Evolutionary conservation across 2,797 vertebrate genomes (phyloP).

Genomic region (Eulemur mongoz): DNA sequence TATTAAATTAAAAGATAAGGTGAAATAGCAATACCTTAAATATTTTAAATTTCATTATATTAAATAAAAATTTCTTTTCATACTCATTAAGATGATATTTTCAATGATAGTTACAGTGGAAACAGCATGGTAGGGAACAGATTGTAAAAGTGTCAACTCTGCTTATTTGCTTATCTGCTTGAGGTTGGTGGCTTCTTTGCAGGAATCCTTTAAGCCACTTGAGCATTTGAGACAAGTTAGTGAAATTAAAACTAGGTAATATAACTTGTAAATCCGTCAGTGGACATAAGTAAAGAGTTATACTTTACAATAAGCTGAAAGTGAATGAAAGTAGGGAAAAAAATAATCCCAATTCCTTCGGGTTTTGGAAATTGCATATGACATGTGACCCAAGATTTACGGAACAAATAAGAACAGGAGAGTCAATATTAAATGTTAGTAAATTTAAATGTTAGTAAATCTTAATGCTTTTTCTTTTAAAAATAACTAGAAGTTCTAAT

Average conservation of each 20-base stretch:
- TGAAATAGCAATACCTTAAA: not conserved
- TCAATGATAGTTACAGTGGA: not conserved
- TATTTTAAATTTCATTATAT: not conserved
- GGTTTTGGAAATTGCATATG: not conserved
- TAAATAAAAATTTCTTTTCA: not conserved
- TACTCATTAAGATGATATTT: not conserved
- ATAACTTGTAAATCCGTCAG: not conserved
- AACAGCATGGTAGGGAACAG: not conserved
- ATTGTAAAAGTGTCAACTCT: not conserved
- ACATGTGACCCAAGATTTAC: not conserved
- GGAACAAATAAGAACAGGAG: not conserved
- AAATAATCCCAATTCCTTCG: not conserved
- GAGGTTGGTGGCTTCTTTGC: not conserved
- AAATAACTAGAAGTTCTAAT: not conserved
- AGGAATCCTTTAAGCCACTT: not conserved
- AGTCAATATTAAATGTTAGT: not conserved
- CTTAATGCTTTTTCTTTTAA: not conserved
- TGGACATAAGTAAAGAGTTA: not conserved
- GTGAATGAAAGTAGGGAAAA: not conserved
- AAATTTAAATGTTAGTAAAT: not conserved
- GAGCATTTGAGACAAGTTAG: not conserved
- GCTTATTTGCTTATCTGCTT: not conserved
- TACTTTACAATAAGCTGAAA: not conserved
- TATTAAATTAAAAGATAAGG: not conserved
- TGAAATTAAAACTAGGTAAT: constrained; percentile 1